Percentiles rank a stretch among this genome's conserved stretches.
Evolutionary conservation across 1,140 invertebrate species (phyloP).

Genomic region (Drosophila ficusphila): DNA sequence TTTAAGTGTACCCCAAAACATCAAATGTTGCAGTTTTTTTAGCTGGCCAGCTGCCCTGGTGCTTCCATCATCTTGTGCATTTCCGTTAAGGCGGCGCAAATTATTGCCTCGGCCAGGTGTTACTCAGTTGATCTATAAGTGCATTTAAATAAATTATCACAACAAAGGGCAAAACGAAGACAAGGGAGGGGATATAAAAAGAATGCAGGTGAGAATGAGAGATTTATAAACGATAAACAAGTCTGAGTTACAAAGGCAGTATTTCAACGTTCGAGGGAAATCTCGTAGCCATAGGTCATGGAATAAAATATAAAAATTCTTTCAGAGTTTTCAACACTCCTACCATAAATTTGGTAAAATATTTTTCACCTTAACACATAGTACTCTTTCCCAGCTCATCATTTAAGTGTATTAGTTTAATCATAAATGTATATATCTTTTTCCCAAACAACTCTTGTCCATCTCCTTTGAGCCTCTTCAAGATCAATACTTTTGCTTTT

Average conservation of each 20-base stretch:
- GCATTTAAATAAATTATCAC: constrained; percentile 75
- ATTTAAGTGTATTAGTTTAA: constrained; percentile 11
- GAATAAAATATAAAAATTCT: neutral
- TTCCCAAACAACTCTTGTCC: constrained; percentile 3
- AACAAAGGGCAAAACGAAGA: constrained; percentile 33
- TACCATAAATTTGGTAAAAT: constrained; percentile 14
- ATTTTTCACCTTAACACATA: constrained; percentile 12
- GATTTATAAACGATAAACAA: constrained; percentile 54
- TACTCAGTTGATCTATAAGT: constrained; percentile 53
- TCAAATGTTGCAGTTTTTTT: constrained; percentile 25
- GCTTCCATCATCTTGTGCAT: constrained; percentile 45
- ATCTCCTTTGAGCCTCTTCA: constrained; percentile 7
- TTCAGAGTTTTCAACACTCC: neutral
- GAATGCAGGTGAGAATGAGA: constrained; percentile 22
- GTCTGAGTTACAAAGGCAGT: constrained; percentile 9
- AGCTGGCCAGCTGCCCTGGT: constrained; percentile 39
- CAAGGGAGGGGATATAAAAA: neutral
- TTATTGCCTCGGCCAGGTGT: constrained; percentile 63
- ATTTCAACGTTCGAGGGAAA: neutral
- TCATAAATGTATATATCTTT: constrained; percentile 22
- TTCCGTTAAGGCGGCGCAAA: constrained; percentile 48
- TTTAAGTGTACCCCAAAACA: constrained; percentile 20
- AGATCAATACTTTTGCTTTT: constrained; percentile 74
- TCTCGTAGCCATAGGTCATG: constrained; percentile 14
- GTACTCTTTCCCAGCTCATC: neutral